Conservation (phyloP, 2,797 vertebrate genomes). For the Trachurus trachurus region DNA sequence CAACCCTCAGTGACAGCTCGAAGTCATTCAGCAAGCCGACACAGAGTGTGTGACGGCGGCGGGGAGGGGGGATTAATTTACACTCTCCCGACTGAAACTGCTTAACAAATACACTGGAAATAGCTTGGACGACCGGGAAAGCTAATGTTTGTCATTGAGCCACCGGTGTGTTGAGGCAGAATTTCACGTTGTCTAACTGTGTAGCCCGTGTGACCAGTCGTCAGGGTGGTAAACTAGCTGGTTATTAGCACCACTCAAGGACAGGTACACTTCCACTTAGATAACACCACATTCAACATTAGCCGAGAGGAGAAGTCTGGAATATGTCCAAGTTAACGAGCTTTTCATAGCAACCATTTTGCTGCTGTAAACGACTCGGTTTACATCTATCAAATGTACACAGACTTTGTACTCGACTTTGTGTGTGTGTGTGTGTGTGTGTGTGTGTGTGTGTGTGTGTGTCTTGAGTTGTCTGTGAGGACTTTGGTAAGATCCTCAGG, state of each 20-base stretch:
- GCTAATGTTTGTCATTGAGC: background rate
- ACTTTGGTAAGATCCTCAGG: conserved; percentile 30
- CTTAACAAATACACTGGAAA: conserved; percentile 12
- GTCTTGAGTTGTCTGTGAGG: conserved; percentile 3
- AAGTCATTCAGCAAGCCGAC: conserved; percentile 67
- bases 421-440: conserved; percentile 24
- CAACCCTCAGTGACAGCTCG: conserved; percentile 69
- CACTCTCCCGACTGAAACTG: background rate
- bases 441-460: conserved; percentile 26
- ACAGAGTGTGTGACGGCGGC: conserved; percentile 25
- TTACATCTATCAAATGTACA: background rate
- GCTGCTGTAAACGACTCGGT: background rate
- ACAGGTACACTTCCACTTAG: background rate
- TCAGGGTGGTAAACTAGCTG: conserved; percentile 24
- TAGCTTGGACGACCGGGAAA: background rate
- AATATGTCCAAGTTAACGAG: background rate
- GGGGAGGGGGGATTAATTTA: conserved; percentile 36
- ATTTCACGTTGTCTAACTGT: background rate
- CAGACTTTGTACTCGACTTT: conserved; percentile 57
- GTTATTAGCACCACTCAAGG: background rate
- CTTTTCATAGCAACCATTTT: conserved; percentile 3
- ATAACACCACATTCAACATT: background rate
- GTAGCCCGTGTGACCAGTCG: conserved; percentile 5
- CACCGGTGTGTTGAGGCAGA: background rate
- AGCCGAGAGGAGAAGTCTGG: background rate